phyloP scores from a whole-genome alignment of 2,113 vertebrate genomes.

The Hyperopisus bebe region DNA sequence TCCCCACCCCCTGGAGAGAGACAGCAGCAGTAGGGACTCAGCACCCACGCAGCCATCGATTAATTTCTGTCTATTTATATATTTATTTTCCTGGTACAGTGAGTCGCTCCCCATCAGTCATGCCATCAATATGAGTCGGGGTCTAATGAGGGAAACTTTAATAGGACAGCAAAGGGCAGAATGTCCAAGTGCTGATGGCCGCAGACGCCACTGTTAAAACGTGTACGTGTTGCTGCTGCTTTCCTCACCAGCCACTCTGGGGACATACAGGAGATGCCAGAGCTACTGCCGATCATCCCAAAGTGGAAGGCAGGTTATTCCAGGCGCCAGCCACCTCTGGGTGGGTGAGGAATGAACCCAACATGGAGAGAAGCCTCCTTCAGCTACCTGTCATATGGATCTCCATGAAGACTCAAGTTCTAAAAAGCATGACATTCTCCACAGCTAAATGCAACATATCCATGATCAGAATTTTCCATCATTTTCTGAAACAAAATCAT shows the following conservation, averaged over 20 bases:
- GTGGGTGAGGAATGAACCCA: background rate
- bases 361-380: background rate
- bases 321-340: background rate
- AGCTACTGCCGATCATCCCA: background rate
- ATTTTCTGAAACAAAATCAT: background rate
- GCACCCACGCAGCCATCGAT: background rate
- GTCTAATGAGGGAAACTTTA: background rate
- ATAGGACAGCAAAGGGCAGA: background rate
- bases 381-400: background rate
- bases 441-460: background rate
- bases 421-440: background rate
- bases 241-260: background rate
- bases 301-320: background rate
- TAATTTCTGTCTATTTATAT: background rate
- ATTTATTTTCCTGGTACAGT: background rate
- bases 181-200: background rate
- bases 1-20: background rate
- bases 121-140: background rate
- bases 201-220: background rate
- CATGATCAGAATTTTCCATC: background rate
- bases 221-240: background rate
- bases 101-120: background rate
- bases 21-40: background rate
- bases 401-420: background rate
- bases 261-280: background rate